phyloP scores from a whole-genome alignment of 2,797 vertebrate species.

The Perdix hodgsoniae region DNA sequence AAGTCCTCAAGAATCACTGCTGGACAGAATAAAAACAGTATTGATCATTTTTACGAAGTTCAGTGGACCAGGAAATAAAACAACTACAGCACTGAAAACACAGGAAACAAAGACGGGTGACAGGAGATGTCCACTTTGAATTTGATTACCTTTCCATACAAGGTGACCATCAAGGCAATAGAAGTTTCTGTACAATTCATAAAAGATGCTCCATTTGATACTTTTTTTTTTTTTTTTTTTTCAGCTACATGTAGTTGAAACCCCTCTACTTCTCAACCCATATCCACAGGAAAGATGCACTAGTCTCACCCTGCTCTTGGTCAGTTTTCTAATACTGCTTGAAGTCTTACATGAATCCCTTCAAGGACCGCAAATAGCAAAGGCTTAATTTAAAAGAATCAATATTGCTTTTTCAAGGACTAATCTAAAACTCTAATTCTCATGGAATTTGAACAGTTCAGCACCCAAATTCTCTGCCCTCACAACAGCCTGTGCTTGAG shows the following conservation, averaged over 20 bases:
- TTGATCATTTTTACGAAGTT: neutral
- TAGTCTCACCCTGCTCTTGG: neutral
- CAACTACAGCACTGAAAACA: neutral
- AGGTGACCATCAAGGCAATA: neutral
- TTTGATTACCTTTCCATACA: neutral
- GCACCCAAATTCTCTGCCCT: neutral
- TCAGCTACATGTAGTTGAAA: neutral
- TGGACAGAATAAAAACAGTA: neutral
- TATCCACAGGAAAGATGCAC: neutral
- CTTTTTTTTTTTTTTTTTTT: neutral
- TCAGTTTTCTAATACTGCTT: neutral
- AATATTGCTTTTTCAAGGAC: neutral
- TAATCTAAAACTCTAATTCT: neutral
- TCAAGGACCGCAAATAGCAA: neutral
- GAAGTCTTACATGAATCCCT: neutral
- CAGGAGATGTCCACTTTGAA: neutral
- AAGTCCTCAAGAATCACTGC: neutral
- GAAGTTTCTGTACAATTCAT: neutral
- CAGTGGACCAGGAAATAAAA: neutral
- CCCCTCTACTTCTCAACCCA: neutral
- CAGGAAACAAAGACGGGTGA: neutral
- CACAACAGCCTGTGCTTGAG: neutral
- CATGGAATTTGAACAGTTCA: neutral
- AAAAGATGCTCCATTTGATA: neutral
- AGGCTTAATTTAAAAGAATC: neutral